A percentile compares a stretch with the other conserved stretches of the same genome.
Conservation (phyloP, 1,140 invertebrate genomes). For the Heliconius congener region DNA sequence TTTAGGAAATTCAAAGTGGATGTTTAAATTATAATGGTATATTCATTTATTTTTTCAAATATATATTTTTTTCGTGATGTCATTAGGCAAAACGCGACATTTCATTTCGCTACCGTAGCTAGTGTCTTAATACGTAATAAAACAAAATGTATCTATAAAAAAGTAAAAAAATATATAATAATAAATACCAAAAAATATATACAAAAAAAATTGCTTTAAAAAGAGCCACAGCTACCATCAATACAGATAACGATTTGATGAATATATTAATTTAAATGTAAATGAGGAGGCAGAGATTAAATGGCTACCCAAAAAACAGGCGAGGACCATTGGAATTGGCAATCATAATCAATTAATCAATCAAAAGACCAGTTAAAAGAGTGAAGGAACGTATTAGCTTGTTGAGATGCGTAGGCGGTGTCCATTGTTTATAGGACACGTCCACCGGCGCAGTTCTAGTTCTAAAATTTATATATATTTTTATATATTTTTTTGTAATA, state of each 20-base stretch:
- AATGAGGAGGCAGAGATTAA: conserved; percentile 21
- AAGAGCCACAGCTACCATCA: neutral
- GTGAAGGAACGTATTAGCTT: conserved; percentile 12
- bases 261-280: conserved; percentile 32
- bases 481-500: too few relatives aligned
- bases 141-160: neutral
- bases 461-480: too few relatives aligned
- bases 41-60: too few relatives aligned
- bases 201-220: neutral
- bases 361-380: conserved; percentile 18
- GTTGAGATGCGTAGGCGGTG: conserved; percentile 17
- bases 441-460: neutral
- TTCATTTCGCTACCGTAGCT: neutral
- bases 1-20: neutral
- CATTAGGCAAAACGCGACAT: too few relatives aligned
- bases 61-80: too few relatives aligned
- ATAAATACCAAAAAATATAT: too few relatives aligned
- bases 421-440: conserved; percentile 8
- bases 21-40: too few relatives aligned
- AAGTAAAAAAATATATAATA: too few relatives aligned
- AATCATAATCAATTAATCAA: conserved; percentile 31
- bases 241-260: neutral
- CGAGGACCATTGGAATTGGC: conserved; percentile 20
- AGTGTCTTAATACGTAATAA: neutral
- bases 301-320: conserved; percentile 9